phyloP scores from a whole-genome alignment of 2,113 vertebrate genomes.

The Ptyas mucosa region DNA sequence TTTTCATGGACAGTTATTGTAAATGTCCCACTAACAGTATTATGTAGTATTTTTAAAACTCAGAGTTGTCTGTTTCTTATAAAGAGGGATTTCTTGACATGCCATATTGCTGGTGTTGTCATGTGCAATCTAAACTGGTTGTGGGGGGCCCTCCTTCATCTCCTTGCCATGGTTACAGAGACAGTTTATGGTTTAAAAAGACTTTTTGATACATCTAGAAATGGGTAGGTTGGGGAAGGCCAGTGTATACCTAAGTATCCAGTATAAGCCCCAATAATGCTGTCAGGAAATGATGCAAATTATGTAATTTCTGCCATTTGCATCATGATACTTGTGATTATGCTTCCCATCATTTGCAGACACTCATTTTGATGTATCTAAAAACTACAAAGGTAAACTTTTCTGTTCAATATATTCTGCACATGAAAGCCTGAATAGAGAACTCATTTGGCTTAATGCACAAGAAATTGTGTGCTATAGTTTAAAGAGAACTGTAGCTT shows the following conservation, averaged over 20 bases:
- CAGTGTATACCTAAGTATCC: neutral
- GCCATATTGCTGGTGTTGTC: neutral
- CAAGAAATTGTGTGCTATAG: neutral
- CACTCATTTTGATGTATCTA: neutral
- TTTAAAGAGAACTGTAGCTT: neutral
- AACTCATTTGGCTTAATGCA: neutral
- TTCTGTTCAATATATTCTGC: neutral
- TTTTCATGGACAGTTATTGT: neutral
- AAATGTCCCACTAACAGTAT: neutral
- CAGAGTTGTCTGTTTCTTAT: neutral
- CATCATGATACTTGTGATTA: neutral
- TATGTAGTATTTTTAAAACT: neutral
- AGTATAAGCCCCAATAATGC: neutral
- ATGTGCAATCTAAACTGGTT: neutral
- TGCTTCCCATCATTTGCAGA: neutral
- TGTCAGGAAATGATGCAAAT: neutral
- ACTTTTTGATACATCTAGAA: neutral
- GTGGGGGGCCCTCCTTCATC: neutral
- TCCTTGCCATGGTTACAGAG: neutral
- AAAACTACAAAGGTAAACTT: neutral
- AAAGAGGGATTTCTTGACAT: neutral
- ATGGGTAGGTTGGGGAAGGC: neutral
- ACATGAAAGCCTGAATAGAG: neutral
- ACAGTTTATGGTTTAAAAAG: neutral
- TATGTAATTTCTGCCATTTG: neutral